Evolutionary conservation across 2,113 vertebrate genomes (phyloP).

Genomic region (Dromaius novaehollandiae): DNA sequence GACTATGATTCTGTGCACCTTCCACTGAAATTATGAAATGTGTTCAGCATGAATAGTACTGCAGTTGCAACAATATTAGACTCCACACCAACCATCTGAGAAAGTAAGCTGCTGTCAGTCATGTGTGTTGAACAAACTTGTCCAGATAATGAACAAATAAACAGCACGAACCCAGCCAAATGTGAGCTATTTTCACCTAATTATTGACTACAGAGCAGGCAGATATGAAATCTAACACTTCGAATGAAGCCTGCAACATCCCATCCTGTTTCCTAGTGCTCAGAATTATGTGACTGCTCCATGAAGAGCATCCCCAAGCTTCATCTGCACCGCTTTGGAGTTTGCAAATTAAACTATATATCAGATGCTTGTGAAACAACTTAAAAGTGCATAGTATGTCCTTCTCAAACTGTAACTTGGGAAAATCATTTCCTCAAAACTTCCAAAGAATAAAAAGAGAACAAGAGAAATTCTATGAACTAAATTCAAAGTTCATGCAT

Average conservation of each 20-base stretch:
- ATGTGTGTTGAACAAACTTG: not conserved
- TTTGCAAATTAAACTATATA: not conserved
- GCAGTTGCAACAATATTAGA: not conserved
- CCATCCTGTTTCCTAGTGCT: not conserved
- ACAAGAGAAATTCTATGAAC: not conserved
- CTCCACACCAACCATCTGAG: not conserved
- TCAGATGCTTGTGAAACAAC: not conserved
- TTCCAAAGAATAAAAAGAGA: not conserved
- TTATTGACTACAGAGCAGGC: not conserved
- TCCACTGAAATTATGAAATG: not conserved
- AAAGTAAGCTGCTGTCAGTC: not conserved
- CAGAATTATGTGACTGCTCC: not conserved
- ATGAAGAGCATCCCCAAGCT: not conserved
- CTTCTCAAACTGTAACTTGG: not conserved
- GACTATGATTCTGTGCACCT: not conserved
- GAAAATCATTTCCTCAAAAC: not conserved
- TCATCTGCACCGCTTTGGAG: not conserved
- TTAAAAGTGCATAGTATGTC: not conserved
- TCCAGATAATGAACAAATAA: not conserved
- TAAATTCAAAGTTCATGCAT: not conserved
- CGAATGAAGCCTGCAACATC: not conserved
- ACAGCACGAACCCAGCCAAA: not conserved
- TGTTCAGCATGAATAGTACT: not conserved
- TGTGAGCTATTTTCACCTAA: not conserved
- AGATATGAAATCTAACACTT: not conserved